These are phyloP conservation scores for Punctoribates punctum DNA, from an alignment of 2,888 invertebrate genomes.

Conservation along the genomic window DNA sequence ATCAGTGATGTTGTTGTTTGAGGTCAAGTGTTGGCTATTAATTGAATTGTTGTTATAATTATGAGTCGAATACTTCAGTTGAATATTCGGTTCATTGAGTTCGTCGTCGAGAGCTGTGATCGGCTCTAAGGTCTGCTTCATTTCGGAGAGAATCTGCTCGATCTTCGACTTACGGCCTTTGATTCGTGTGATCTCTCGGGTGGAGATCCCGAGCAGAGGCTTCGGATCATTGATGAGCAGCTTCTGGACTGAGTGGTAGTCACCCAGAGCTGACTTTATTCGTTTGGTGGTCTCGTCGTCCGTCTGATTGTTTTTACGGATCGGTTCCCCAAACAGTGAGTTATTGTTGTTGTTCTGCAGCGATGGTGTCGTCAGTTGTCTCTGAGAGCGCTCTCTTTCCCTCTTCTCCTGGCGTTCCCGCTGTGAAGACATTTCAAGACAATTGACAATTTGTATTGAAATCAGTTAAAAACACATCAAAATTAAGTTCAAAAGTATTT, in stretches of 20 bases:
- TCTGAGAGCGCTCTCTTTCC: slow-evolving; percentile 40
- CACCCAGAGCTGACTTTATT: slow-evolving; percentile 46
- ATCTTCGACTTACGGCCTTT: slow-evolving; percentile 43
- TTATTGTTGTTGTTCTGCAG: not conserved
- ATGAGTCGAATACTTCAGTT: not conserved
- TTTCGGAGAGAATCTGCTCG: slow-evolving; percentile 44
- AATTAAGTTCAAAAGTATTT: not conserved
- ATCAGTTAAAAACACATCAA: not conserved
- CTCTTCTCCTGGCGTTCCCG: slow-evolving; percentile 39
- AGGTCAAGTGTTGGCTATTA: not conserved
- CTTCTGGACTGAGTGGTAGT: slow-evolving; percentile 39
- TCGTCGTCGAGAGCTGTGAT: slow-evolving; percentile 42
- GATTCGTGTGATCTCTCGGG: slow-evolving; percentile 40
- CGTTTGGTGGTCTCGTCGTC: slow-evolving; percentile 48
- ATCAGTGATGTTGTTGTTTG: slow-evolving; percentile 20
- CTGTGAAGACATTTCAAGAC: slow-evolving; percentile 27
- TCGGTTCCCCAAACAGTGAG: slow-evolving; percentile 39
- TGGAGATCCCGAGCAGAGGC: slow-evolving; percentile 42
- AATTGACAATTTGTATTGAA: not conserved
- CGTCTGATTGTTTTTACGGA: slow-evolving; percentile 23
- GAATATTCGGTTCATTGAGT: not conserved
- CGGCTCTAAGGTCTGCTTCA: slow-evolving; percentile 42
- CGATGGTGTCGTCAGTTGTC: slow-evolving; percentile 31
- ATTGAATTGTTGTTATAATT: not conserved
- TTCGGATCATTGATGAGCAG: slow-evolving; percentile 38